Base-by-base conservation (phyloP, 2,113 vertebrate species). In the Crotalus tigris region DNA sequence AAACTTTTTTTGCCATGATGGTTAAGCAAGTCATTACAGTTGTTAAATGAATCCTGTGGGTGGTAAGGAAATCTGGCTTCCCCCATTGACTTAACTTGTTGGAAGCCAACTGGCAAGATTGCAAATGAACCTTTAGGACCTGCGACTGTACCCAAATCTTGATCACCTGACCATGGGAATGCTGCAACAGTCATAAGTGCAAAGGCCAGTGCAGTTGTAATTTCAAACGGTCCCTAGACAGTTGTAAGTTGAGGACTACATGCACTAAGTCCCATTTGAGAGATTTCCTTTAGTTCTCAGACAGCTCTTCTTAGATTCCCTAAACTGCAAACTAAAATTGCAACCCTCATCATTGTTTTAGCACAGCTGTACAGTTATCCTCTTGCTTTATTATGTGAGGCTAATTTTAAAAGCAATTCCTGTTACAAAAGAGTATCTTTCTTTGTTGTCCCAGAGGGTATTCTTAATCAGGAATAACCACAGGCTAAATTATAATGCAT, bases 391-490 rank as follows among this genome's bases (percentile, higher is more conserved):
- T 96, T 97, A 96, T 96, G 95, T 94, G 90, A 96, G 94, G 92
- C 93, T 96, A 94, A 96, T 97, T 98, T 97, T 95, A 95, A 97
- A 97, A 96, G 95, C 96, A 93, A 0, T 94, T 95, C 95, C 86
- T 96, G 95, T 93, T 96, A 93, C 95, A 97, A 97, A 98, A 97
- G 97, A 96, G 94, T 95, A 97, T 97, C 96, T 97, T 96, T 94
- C 97, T 98, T 94, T 96, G 95, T 95, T 94, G 94, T 97, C 98
- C 97, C 96, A 94, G 96, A 98, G 98, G 98, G 97, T 98, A 95
- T 97, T 98, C 97, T 98, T 97, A 97, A 97, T 98, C 98, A 98
- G 97, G 98, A 98, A 97, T 97, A 97, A 98, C 97, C 97, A 94
- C 96, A 97, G 98, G 98, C 96, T 97, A 97, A 97, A 96, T 97